Evolutionary conservation across 2,888 invertebrate genomes (phyloP).

Genomic region (Callinectes sapidus): DNA sequence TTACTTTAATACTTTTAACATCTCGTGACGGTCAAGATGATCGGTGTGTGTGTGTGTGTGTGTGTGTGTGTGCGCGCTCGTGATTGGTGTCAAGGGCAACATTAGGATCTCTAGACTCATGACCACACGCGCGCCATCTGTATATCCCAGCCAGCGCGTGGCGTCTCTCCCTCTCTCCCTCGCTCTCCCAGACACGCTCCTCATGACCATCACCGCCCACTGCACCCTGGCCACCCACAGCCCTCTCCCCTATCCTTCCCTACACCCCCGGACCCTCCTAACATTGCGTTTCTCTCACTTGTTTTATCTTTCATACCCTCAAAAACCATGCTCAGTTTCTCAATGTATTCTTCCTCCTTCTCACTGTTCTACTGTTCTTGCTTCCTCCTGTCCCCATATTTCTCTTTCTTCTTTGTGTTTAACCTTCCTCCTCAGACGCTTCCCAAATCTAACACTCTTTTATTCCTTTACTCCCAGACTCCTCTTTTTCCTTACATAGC

Average conservation of each 20-base stretch:
- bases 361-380: too few species aligned
- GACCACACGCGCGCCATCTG: conserved; percentile 15
- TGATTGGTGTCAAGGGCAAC: conserved; percentile 22
- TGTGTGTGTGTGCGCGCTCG: conserved; percentile 2
- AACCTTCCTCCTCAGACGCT: too few species aligned
- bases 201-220: not conserved
- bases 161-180: not conserved
- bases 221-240: not conserved
- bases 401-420: too few species aligned
- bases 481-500: too few species aligned
- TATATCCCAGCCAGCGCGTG: not conserved
- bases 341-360: too few species aligned
- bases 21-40: conserved; percentile 33
- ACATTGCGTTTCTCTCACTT: not conserved
- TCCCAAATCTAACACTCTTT: too few species aligned
- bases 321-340: too few species aligned
- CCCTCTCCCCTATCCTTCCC: not conserved
- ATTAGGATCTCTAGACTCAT: not conserved
- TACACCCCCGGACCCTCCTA: not conserved
- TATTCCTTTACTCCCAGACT: too few species aligned
- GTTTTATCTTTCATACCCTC: too few species aligned
- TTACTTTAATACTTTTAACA: not conserved
- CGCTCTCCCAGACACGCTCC: not conserved
- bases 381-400: too few species aligned
- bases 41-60: conserved; percentile 17